These are phyloP conservation scores for Leptobrachium leishanense DNA, from an alignment of 2,113 vertebrate species.

Conservation along the genomic window DNA sequence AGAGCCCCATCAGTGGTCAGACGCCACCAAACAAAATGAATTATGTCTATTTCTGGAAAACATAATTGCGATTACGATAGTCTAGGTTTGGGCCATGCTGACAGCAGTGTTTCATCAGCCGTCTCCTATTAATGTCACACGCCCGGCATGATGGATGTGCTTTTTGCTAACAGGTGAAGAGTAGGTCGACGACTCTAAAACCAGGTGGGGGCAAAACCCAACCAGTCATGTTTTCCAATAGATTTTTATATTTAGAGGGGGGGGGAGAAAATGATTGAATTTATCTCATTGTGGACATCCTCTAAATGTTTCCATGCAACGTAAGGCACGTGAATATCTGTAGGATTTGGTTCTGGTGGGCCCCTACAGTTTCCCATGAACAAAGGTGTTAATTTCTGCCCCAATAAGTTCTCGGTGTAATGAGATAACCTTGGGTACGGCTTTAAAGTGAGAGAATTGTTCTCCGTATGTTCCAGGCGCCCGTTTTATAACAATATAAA, in stretches of 20 bases:
- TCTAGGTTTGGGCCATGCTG: background rate
- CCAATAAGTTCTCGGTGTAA: background rate
- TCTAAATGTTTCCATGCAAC: too few species aligned
- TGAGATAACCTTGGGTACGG: background rate
- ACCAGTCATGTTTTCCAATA: too few species aligned
- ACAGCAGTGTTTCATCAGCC: constrained; percentile 4
- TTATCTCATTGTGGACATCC: too few species aligned
- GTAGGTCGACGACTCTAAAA: background rate
- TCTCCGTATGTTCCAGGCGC: background rate
- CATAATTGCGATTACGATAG: background rate
- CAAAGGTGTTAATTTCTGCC: background rate
- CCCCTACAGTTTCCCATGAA: background rate
- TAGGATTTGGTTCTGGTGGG: too few species aligned
- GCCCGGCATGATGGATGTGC: background rate
- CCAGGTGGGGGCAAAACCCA: too few species aligned
- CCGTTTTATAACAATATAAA: background rate
- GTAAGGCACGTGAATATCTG: too few species aligned
- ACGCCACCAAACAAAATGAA: constrained; percentile 5
- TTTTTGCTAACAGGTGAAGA: background rate
- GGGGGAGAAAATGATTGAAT: too few species aligned
- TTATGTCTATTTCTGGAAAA: constrained; percentile 2
- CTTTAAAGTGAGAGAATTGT: background rate
- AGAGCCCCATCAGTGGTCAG: background rate
- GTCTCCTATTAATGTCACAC: background rate
- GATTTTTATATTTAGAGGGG: too few species aligned